These are phyloP conservation scores for Ditylenchus dipsaci DNA, from an alignment of 1,140 invertebrate genomes.

Conservation along the genomic window DNA sequence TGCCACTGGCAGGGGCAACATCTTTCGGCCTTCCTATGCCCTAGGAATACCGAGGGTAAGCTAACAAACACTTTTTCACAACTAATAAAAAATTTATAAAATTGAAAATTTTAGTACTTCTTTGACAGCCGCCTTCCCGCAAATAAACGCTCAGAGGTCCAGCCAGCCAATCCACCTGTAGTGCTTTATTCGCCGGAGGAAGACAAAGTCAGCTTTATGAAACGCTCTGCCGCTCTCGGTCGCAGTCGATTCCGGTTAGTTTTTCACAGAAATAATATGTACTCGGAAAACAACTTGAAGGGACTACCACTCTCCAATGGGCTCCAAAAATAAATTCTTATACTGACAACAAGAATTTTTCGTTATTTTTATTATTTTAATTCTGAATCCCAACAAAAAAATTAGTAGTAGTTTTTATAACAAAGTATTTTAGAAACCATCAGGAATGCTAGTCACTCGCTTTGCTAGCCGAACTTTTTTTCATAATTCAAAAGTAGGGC, in stretches of 20 bases:
- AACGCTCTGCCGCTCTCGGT: constrained; percentile 5
- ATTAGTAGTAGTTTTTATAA: no score
- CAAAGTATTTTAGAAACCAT: no score
- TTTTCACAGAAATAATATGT: no score
- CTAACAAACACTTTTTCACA: not conserved
- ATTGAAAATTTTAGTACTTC: not conserved
- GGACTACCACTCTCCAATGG: no score
- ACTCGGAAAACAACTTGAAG: no score
- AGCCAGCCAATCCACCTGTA: not conserved
- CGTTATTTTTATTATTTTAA: no score
- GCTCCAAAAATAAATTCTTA: no score
- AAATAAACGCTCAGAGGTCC: not conserved
- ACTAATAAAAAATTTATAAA: not conserved
- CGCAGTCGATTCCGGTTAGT: not conserved
- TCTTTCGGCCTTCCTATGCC: not conserved
- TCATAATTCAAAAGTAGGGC: no score
- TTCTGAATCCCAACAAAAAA: no score
- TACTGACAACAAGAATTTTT: no score
- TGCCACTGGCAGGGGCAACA: not conserved
- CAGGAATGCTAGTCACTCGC: no score
- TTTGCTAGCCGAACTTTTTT: no score
- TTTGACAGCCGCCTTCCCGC: not conserved
- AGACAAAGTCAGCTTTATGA: not conserved
- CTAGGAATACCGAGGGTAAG: not conserved
- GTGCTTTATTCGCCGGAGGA: not conserved